Evolutionary conservation across 2,888 invertebrate species (phyloP), one percentile per base, ranked within the genome.

Genomic region (Microctonus brassicae): DNA sequence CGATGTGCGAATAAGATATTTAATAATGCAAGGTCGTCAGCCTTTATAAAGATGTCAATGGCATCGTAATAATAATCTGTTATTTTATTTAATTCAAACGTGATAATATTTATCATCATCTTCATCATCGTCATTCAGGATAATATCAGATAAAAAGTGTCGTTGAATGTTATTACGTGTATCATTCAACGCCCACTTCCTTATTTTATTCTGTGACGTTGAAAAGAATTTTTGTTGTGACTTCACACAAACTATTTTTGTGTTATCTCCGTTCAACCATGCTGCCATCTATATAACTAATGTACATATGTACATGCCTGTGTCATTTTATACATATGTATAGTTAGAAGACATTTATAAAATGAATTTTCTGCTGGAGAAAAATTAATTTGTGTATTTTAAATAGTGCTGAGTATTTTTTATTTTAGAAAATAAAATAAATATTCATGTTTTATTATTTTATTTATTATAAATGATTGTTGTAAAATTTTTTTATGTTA

Each of bases 1-100:
- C 24, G 42, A 39, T 24, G 36, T 62, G 24, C 22, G 39, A 10
- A 47, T 17, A 17, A 17, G 29, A 63, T n/a, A 52, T 42, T 11
- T n/a, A n/a, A n/a, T n/a, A n/a, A 42, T 22, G 13, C 24, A 22
- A 63, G 63, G 63, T 63, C 47, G 63, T 52, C 63, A 63, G 47
- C 63, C 63, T 29, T 52, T 26, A 26, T 63, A 47, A 7, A 24
- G 39, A 63, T 20, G 63, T 63, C 29, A 42, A 47, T 47, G 47
- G 47, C 63, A 63, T 52, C 29, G 29, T n/a, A n/a, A n/a, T 63
- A 63, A 63, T 17, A 42, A 52, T 42, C 39, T 63, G 17, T 63
- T 29, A 29, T 47, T 63, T 63, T 52, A 63, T 63, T 47, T 63
- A 29, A 52, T 60, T 24, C 33, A 17, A 20, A 34, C 60, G 34